Evolutionary conservation across 2,888 invertebrate species (phyloP).

Genomic region (Synergus umbraculus): DNA sequence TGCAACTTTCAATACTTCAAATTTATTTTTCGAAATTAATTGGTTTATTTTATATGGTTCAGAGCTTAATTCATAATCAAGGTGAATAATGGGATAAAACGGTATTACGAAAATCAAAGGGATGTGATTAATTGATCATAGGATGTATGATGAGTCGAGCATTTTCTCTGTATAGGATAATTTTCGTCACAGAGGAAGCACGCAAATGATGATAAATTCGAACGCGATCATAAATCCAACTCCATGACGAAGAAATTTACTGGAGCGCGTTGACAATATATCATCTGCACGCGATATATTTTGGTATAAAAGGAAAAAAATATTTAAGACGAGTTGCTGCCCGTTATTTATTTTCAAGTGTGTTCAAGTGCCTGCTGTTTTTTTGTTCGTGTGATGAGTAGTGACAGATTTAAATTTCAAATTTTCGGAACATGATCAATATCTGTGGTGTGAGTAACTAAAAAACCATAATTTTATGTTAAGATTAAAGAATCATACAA

Average conservation of each 20-base stretch:
- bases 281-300: conserved; percentile 34
- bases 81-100: not conserved
- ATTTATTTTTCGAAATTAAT: too few relatives aligned
- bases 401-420: not conserved
- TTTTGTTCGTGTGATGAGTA: not conserved
- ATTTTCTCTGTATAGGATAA: not conserved
- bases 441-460: conserved; percentile 6
- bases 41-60: not conserved
- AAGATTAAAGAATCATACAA: not conserved
- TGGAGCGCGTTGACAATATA: conserved; percentile 53
- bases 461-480: not conserved
- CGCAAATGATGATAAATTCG: conserved; percentile 43
- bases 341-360: conserved; percentile 22
- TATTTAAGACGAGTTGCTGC: not conserved
- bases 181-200: conserved; percentile 48
- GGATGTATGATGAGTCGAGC: conserved; percentile 23
- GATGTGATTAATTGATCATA: conserved; percentile 25
- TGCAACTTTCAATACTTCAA: not conserved
- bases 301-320: conserved; percentile 25
- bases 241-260: conserved; percentile 51
- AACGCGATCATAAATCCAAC: conserved; percentile 42
- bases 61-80: not conserved
- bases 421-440: conserved; percentile 31
- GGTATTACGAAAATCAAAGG: not conserved
- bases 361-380: not conserved